phyloP scores from a whole-genome alignment of 2,888 invertebrate species.

The Phorcus lineatus region DNA sequence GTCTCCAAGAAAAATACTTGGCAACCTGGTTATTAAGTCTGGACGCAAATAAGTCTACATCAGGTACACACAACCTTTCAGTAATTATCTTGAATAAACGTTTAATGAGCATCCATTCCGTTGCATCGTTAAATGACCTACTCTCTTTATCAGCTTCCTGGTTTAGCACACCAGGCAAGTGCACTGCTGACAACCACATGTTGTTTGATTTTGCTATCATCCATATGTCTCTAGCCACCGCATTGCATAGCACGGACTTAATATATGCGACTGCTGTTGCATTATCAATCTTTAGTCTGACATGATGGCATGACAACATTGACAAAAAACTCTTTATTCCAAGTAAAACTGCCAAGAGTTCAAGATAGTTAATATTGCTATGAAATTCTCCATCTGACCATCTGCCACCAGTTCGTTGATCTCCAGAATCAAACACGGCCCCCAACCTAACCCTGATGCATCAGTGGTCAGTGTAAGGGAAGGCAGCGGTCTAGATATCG shows the following conservation, averaged over 20 bases:
- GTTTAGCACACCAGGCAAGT: not conserved
- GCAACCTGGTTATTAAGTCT: conserved; percentile 22
- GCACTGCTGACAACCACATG: conserved; percentile 3
- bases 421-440: too few species aligned
- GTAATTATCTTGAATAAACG: not conserved
- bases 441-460: too few species aligned
- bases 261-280: conserved; percentile 23
- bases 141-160: not conserved
- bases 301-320: conserved; percentile 5
- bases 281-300: conserved; percentile 24
- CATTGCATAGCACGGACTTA: conserved; percentile 13
- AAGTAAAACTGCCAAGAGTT: not conserved
- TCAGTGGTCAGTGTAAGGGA: too few species aligned
- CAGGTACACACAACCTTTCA: not conserved
- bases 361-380: not conserved
- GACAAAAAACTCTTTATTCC: not conserved
- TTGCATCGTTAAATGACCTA: conserved; percentile 22
- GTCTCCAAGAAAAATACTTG: conserved; percentile 20
- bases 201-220: not conserved
- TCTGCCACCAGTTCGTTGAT: too few species aligned
- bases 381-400: too few species aligned
- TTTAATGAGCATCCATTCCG: conserved; percentile 29
- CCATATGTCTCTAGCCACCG: conserved; percentile 16
- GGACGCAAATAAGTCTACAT: conserved; percentile 32
- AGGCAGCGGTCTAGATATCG: too few species aligned